These are phyloP conservation scores for Cephalopachus bancanus DNA, from an alignment of 2,797 vertebrate species.

Conservation along the genomic window DNA sequence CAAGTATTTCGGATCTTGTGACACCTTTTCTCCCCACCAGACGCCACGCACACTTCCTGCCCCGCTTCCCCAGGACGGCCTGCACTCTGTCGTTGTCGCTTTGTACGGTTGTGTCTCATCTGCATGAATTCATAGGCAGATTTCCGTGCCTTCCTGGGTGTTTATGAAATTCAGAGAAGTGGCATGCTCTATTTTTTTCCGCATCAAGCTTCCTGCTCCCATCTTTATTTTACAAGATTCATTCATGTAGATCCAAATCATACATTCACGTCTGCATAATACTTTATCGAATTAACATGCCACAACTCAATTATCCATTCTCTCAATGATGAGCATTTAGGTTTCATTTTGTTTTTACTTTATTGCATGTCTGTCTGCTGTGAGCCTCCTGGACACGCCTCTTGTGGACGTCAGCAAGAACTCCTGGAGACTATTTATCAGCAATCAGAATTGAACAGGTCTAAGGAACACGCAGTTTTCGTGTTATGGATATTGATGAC, in stretches of 20 bases:
- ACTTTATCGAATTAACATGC: background rate
- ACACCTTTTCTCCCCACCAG: background rate
- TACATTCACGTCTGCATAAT: background rate
- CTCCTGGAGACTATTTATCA: background rate
- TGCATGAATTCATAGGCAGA: background rate
- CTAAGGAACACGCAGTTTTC: too few species aligned
- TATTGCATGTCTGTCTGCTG: background rate
- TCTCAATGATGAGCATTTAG: background rate
- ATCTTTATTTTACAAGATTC: background rate
- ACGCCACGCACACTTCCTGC: background rate
- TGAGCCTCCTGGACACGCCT: background rate
- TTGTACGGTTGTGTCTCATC: background rate
- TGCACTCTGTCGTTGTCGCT: background rate
- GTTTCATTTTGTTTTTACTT: background rate
- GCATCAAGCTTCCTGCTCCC: background rate
- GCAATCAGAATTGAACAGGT: rapidly evolving
- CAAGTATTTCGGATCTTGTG: background rate
- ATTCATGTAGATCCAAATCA: background rate
- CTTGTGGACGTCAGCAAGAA: background rate
- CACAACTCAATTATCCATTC: background rate
- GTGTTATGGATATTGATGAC: too few species aligned
- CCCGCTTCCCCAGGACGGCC: background rate
- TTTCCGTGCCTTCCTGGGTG: background rate
- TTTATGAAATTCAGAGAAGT: background rate
- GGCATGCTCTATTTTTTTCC: background rate